phyloP scores from a whole-genome alignment of 1,140 invertebrate species.

The Drosophila asahinai region DNA sequence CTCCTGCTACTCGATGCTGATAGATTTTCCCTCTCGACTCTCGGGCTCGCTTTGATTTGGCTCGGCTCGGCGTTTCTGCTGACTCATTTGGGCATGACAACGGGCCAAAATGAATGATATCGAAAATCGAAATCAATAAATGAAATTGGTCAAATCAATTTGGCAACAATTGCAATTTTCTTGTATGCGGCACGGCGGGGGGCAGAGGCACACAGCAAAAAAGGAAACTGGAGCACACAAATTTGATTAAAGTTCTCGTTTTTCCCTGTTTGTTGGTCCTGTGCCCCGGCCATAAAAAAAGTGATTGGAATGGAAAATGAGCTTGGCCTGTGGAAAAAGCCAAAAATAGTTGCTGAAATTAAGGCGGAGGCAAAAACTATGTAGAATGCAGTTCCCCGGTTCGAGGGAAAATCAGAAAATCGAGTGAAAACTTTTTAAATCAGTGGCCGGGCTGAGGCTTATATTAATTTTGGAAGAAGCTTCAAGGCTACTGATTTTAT shows the following conservation, averaged over 20 bases:
- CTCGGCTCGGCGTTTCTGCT: slow-evolving; percentile 42
- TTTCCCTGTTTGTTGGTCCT: slow-evolving; percentile 21
- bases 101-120: slow-evolving; percentile 73
- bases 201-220: slow-evolving; percentile 7
- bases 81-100: slow-evolving; percentile 78
- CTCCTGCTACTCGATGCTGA: slow-evolving; percentile 46
- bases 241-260: slow-evolving; percentile 73
- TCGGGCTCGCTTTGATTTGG: slow-evolving; percentile 50
- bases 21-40: slow-evolving; percentile 56
- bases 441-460: not conserved
- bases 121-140: slow-evolving; percentile 82
- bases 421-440: slow-evolving; percentile 20
- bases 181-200: slow-evolving; percentile 1
- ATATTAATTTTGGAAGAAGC: slow-evolving; percentile 2
- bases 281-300: slow-evolving; percentile 22
- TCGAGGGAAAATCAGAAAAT: slow-evolving; percentile 1
- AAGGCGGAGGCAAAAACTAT: slow-evolving; percentile 16
- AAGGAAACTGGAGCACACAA: slow-evolving; percentile 60
- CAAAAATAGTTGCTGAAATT: slow-evolving; percentile 16
- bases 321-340: slow-evolving; percentile 24
- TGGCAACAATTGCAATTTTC: slow-evolving; percentile 80
- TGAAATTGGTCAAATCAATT: slow-evolving; percentile 83
- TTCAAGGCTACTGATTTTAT: not conserved
- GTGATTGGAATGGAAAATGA: slow-evolving; percentile 27
- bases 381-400: slow-evolving; percentile 7